Percentiles rank a stretch among this genome's conserved stretches.
phyloP scores from a whole-genome alignment of 2,113 vertebrate species.

The Hyaena hyaena region DNA sequence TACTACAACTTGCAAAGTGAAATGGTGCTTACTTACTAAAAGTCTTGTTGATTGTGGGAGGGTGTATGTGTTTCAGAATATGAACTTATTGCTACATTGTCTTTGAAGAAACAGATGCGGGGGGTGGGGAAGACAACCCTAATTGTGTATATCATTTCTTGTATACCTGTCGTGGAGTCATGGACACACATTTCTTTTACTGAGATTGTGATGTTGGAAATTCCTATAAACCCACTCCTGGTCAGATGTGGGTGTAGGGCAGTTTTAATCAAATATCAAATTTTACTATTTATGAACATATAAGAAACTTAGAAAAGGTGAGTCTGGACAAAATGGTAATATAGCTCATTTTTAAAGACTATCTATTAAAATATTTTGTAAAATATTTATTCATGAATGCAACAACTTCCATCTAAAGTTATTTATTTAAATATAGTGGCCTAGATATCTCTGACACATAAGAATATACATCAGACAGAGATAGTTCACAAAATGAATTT shows the following conservation, averaged over 20 bases:
- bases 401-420: not conserved
- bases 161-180: not conserved
- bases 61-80: not conserved
- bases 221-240: not conserved
- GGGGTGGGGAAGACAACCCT: not conserved
- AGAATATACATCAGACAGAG: conserved; percentile 13
- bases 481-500: conserved; percentile 7
- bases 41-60: not conserved
- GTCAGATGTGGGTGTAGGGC: not conserved
- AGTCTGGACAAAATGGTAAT: not conserved
- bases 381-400: not conserved
- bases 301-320: not conserved
- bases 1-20: conserved; percentile 23
- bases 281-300: conserved; percentile 6
- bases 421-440: not conserved
- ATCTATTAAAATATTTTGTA: conserved; percentile 23
- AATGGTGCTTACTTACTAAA: conserved; percentile 26
- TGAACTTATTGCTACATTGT: not conserved
- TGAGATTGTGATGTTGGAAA: not conserved
- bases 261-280: conserved; percentile 43
- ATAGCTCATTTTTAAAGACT: not conserved
- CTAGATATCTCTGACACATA: not conserved
- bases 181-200: not conserved
- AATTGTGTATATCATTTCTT: not conserved
- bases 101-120: not conserved